Evolutionary conservation across 2,113 vertebrate genomes (phyloP).

Genomic region (Ammodramus savannarum): DNA sequence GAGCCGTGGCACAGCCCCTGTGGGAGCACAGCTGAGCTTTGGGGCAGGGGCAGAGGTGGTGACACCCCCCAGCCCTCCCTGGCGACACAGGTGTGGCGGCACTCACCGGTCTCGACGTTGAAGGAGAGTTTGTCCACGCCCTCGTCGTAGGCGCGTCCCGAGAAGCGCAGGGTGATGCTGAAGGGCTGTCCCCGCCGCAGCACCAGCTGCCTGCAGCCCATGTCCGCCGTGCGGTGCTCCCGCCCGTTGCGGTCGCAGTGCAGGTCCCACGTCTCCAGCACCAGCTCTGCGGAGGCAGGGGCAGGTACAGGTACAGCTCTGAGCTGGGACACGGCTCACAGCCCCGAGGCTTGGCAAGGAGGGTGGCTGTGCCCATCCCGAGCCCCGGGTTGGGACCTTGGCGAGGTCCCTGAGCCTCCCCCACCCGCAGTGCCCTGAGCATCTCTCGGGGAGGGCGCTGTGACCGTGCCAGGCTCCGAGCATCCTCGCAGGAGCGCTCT

Average conservation of each 20-base stretch:
- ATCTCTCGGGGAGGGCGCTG: not conserved
- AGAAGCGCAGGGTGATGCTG: constrained; percentile 77
- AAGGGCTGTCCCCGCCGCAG: constrained; percentile 88
- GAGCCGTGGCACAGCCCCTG: fast-evolving
- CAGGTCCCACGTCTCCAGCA: constrained; percentile 80
- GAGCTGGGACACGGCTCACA: fast-evolving
- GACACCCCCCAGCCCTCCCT: not conserved
- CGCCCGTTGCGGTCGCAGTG: constrained; percentile 80
- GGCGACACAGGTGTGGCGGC: fast-evolving
- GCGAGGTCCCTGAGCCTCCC: not conserved
- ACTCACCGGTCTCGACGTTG: constrained; percentile 80
- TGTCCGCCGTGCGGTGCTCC: constrained; percentile 80
- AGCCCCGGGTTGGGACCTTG: not conserved
- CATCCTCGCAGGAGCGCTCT: not conserved
- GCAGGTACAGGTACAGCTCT: fast-evolving
- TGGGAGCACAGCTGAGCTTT: not conserved
- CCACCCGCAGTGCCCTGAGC: not conserved
- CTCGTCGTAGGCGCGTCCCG: constrained; percentile 76
- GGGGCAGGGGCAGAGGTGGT: not conserved
- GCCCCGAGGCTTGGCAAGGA: fast-evolving
- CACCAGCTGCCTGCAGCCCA: constrained; percentile 77
- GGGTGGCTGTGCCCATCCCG: fast-evolving
- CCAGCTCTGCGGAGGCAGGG: constrained; percentile 70
- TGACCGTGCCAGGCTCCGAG: not conserved
- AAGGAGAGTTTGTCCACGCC: constrained; percentile 76